phyloP scores from a whole-genome alignment of 2,113 vertebrate genomes.

The Ranitomeya variabilis region DNA sequence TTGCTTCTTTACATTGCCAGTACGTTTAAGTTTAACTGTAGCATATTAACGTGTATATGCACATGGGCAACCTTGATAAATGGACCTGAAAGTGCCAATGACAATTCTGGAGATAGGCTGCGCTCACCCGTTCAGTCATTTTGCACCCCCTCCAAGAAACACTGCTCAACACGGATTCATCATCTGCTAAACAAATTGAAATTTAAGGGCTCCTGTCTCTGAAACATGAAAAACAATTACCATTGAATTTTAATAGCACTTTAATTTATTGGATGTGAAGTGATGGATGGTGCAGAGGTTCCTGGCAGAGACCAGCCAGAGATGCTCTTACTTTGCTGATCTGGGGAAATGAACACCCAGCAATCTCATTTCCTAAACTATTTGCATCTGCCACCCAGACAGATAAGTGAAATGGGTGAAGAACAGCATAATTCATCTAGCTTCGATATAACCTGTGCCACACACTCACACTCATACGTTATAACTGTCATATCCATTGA shows the following conservation, averaged over 20 bases:
- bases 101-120: constrained; percentile 4
- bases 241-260: constrained; percentile 60
- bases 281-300: constrained; percentile 59
- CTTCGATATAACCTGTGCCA: constrained; percentile 1
- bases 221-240: constrained; percentile 67
- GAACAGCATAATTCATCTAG: constrained; percentile 16
- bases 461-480: background rate
- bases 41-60: background rate
- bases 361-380: constrained; percentile 58
- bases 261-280: constrained; percentile 66
- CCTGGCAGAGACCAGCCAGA: constrained; percentile 48
- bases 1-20: background rate
- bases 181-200: constrained; percentile 66
- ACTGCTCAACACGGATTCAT: constrained; percentile 60
- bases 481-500: constrained; percentile 1
- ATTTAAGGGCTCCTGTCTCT: constrained; percentile 64
- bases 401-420: constrained; percentile 38
- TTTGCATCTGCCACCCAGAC: constrained; percentile 56
- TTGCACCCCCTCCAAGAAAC: background rate
- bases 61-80: constrained; percentile 48
- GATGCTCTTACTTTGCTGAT: constrained; percentile 51
- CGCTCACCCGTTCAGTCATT: constrained; percentile 42
- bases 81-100: constrained; percentile 36
- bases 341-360: constrained; percentile 54
- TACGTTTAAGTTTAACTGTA: background rate